Conservation (phyloP, 2,888 invertebrate species). For the Parasteatoda lunata region DNA sequence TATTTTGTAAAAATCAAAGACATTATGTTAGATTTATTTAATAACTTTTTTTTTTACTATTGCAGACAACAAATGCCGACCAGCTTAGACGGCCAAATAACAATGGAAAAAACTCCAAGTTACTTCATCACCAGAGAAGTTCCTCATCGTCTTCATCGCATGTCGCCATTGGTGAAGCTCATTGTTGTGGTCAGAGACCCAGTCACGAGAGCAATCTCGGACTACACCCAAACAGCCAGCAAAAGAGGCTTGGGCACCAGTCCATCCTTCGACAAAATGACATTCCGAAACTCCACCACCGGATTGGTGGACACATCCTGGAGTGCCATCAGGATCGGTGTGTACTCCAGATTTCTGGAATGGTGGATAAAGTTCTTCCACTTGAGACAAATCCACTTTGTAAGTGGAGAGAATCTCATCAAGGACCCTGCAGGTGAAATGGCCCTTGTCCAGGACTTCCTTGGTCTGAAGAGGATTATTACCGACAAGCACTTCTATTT, state of each 20-base stretch:
- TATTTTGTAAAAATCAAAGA: too few relatives aligned
- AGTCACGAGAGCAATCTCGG: slow-evolving; percentile 91
- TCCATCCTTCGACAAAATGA: slow-evolving; percentile 84
- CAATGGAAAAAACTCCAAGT: slow-evolving; percentile 94
- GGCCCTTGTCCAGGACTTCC: slow-evolving; percentile 75
- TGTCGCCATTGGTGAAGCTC: slow-evolving; percentile 88
- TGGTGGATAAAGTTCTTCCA: slow-evolving; percentile 76
- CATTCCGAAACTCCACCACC: slow-evolving; percentile 83
- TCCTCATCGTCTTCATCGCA: slow-evolving; percentile 85
- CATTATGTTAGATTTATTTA: too few relatives aligned
- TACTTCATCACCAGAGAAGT: slow-evolving; percentile 92
- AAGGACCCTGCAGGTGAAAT: slow-evolving; percentile 75
- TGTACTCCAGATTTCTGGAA: slow-evolving; percentile 81
- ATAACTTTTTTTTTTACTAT: slow-evolving; percentile 63
- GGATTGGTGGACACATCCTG: slow-evolving; percentile 85
- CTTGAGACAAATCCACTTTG: slow-evolving; percentile 75
- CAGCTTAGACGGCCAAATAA: slow-evolving; percentile 87
- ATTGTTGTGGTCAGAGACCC: slow-evolving; percentile 92
- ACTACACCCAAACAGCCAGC: slow-evolving; percentile 87
- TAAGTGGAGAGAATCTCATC: slow-evolving; percentile 76
- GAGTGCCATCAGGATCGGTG: slow-evolving; percentile 84
- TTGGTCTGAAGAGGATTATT: slow-evolving; percentile 74
- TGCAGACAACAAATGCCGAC: slow-evolving; percentile 88
- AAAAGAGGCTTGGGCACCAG: slow-evolving; percentile 83
- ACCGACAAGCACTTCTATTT: slow-evolving; percentile 74